These are phyloP conservation scores for Diarsia rubi DNA, from an alignment of 2,888 invertebrate genomes.

Conservation along the genomic window DNA sequence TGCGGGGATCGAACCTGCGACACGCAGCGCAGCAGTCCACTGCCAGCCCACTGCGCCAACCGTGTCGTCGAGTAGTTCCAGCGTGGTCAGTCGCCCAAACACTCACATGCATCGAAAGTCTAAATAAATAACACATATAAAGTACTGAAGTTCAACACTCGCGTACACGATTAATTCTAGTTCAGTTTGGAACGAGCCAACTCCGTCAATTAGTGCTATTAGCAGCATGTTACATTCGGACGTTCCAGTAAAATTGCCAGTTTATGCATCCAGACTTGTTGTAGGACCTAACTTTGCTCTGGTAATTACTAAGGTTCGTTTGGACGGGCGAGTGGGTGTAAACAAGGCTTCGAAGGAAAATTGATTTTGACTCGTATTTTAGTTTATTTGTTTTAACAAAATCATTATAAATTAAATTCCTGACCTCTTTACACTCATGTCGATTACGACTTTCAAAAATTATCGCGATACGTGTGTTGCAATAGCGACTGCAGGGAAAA, in stretches of 20 bases:
- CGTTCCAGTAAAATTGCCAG: constrained; percentile 33
- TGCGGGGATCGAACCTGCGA: too few relatives aligned
- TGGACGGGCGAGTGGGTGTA: constrained; percentile 7
- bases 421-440: neutral
- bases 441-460: neutral
- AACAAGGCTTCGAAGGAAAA: constrained; percentile 15
- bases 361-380: constrained; percentile 1
- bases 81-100: neutral
- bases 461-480: neutral
- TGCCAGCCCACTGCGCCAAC: too few relatives aligned
- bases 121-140: constrained; percentile 31
- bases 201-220: constrained; percentile 49
- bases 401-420: neutral
- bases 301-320: constrained; percentile 9
- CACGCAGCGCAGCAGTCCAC: too few relatives aligned
- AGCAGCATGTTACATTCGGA: constrained; percentile 46
- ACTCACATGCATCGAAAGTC: constrained; percentile 1
- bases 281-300: constrained; percentile 26
- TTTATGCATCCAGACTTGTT: constrained; percentile 26
- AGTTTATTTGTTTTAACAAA: neutral
- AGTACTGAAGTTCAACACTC: constrained; percentile 31
- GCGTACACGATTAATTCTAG: constrained; percentile 36
- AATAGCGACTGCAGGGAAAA: neutral
- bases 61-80: too few relatives aligned
- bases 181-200: constrained; percentile 43